Percentiles rank a stretch among this genome's conserved stretches.
phyloP scores from a whole-genome alignment of 2,888 invertebrate genomes.

The Chymomyza fuscimana region DNA sequence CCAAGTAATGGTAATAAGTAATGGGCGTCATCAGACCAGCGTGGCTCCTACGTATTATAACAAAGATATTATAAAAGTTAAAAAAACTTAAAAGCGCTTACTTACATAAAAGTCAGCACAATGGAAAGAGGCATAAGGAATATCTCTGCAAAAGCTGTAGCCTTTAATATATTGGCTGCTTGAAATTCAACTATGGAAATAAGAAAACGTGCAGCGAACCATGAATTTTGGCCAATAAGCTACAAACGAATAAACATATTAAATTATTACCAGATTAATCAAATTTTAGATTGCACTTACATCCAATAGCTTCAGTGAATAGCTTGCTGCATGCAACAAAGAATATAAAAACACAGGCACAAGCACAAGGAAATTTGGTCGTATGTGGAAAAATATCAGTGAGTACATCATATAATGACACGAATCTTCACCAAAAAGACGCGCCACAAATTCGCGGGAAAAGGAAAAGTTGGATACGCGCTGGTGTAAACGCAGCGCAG shows the following conservation, averaged over 20 bases:
- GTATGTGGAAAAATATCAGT: conserved; percentile 94
- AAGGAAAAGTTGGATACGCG: conserved; percentile 91
- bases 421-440: conserved; percentile 92
- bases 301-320: conserved; percentile 92
- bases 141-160: conserved; percentile 96
- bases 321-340: conserved; percentile 94
- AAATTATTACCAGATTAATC: not conserved
- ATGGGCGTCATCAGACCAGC: conserved; percentile 95
- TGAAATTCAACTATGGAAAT: conserved; percentile 95
- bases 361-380: conserved; percentile 93
- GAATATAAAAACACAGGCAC: conserved; percentile 96
- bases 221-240: conserved; percentile 94
- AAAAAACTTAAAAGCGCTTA: conserved; percentile 62
- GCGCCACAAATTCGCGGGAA: conserved; percentile 89
- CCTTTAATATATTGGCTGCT: conserved; percentile 92
- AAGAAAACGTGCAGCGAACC: conserved; percentile 92
- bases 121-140: conserved; percentile 91
- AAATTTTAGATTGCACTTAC: conserved; percentile 83
- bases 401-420: conserved; percentile 98
- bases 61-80: not conserved
- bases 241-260: conserved; percentile 78
- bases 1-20: conserved; percentile 97
- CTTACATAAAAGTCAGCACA: conserved; percentile 92
- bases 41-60: conserved; percentile 85
- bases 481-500: conserved; percentile 96